Evolutionary conservation across 2,113 vertebrate species (phyloP), one percentile per base, ranked within the genome.

Genomic region (Taurulus bubalis): DNA sequence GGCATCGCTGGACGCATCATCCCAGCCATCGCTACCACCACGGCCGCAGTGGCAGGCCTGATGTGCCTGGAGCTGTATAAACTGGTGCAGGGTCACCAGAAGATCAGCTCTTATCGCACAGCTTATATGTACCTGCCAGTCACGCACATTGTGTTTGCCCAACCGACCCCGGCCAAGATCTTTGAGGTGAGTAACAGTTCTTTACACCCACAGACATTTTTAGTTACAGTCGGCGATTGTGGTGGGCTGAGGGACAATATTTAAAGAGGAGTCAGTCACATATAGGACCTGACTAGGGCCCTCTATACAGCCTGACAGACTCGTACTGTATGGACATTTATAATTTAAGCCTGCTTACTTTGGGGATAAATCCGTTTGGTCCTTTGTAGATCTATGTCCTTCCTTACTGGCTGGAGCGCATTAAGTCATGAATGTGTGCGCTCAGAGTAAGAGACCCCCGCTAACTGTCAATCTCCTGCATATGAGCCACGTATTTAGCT

Each of bases 51-150:
- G 87, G 97, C 96, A 0, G 97, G 97, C 68, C 91, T 98, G 83
- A 91, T 95, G 0, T 96, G 96, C 88, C 89, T 98, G 92, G 97
- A 98, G 88, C 83, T 98, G 49, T 97, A 96, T 79, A 98, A 98
- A 86, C 78, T 98, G 79, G 95, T 95, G 26, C 94, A 94, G 55
- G 90, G 92, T 3, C 92, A 94, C 60, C 64, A 6, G 85, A 62
- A 91, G 26, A 91, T 85, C 77, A 18, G 47, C 18, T 93, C 90
- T 62, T 97, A 95, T 94, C 93, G 96, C 49, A 90, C 91, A 3
- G 92, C 89, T 75, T 95, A 81, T 72, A 62, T 98, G 59, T 77
- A 55, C 55, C 89, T 97, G 84, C 94, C 95, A 0, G 22, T 85
- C 38, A 91, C 93, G 76, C 18, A 55, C 64, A 87, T 95, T 66